A percentile compares a stretch with the other conserved stretches of the same genome.
Evolutionary conservation across 2,113 vertebrate species (phyloP).

Genomic region (Thalassoma bifasciatum): DNA sequence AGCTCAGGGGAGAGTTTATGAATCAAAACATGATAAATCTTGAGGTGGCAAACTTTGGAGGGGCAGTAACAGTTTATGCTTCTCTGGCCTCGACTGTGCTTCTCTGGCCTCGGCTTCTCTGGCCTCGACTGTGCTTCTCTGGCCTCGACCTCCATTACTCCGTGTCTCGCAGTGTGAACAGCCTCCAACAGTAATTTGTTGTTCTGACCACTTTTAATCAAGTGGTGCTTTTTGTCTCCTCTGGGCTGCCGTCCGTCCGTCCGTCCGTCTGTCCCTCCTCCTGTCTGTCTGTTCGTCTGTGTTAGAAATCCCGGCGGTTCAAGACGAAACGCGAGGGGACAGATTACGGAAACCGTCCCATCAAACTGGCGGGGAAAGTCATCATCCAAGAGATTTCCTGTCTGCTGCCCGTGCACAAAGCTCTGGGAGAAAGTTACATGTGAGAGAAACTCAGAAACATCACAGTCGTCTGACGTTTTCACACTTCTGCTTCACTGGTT

Average conservation of each 20-base stretch:
- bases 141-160: neutral
- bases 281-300: constrained; percentile 9
- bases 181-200: constrained; percentile 29
- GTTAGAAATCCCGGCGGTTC: constrained; percentile 96
- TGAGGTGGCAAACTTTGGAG: neutral
- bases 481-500: too few relatives aligned
- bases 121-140: too few relatives aligned
- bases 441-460: too few relatives aligned
- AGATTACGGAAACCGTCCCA: constrained; percentile 87
- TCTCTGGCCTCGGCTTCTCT: too few relatives aligned
- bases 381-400: constrained; percentile 97
- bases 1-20: too few relatives aligned
- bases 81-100: too few relatives aligned
- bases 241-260: constrained; percentile 24
- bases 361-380: constrained; percentile 97
- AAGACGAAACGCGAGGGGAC: constrained; percentile 93
- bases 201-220: constrained; percentile 64
- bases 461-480: too few relatives aligned
- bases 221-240: constrained; percentile 52
- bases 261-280: constrained; percentile 16
- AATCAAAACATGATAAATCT: too few relatives aligned
- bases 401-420: constrained; percentile 94
- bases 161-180: constrained; percentile 44
- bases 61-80: neutral
- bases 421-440: constrained; percentile 94